Evolutionary conservation across 2,113 vertebrate genomes (phyloP), one percentile per base, ranked within the genome.

Genomic region (Gymnocephalus cernua): DNA sequence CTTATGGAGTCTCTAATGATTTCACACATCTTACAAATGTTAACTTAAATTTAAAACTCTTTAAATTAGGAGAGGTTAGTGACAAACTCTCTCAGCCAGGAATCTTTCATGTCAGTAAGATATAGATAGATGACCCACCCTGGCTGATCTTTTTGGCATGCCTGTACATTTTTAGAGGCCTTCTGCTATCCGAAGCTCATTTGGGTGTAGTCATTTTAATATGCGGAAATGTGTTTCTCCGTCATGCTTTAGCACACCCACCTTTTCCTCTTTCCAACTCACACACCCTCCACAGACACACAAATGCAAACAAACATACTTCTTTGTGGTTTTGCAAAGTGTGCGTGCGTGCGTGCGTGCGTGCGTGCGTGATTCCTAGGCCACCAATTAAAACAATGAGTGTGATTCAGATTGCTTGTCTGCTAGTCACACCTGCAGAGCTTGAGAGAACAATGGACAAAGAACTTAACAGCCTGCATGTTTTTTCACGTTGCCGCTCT

Each of bases 381-480:
- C 73, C 62, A 77, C 47, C 38, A 13, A 29, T 32, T 74, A 74
- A 88, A 86, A 70, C 77, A 79, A 63, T 76, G 69, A 23, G n/a
- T 38, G 68, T 71, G 50, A 65, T 85, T 82, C 67, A 71, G n/a
- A 51, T 66, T 29, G 16, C 69, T 61, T 2, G 44, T 73, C 66
- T 77, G 59, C 56, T 71, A 19, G 73, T 82, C 88, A 74, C 47
- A 83, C 83, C 89, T 75, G 80, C 82, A 74, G n/a, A 80, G 56
- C 27, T 51, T 57, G 29, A 71, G 74, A 80, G 69, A 89, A 92
- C 87, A 92, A 92, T 86, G 80, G 59, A 90, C 88, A 91, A 89
- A 86, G 85, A 86, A 18, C 29, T 15, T 32, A 63, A 86, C 58
- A 58, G 56, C 41, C 59, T 68, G 54, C 85, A 38, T 82, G 83